These are phyloP conservation scores for Caenorhabditis zanzibari DNA, from an alignment of 2,888 invertebrate genomes.

Conservation along the genomic window DNA sequence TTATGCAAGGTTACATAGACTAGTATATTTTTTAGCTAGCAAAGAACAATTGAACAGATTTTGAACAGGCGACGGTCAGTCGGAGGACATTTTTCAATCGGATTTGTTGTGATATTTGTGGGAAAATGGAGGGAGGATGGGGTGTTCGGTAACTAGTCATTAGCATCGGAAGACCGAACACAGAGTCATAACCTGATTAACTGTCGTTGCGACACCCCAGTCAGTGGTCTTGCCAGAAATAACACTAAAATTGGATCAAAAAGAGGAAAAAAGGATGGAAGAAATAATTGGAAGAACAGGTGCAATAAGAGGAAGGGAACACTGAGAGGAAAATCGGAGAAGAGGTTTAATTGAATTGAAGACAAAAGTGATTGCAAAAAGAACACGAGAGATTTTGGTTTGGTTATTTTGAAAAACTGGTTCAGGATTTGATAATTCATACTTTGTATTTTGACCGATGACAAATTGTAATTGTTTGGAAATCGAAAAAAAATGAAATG, in stretches of 20 bases:
- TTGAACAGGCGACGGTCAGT: slow-evolving; percentile 36
- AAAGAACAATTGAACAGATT: slow-evolving; percentile 17
- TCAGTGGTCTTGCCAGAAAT: background rate
- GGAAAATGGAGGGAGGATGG: background rate
- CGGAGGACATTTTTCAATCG: slow-evolving; percentile 45
- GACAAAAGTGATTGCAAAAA: background rate
- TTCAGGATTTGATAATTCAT: slow-evolving; percentile 9
- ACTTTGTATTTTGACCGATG: slow-evolving; percentile 5
- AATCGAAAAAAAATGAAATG: background rate
- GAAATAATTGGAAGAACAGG: slow-evolving; percentile 53
- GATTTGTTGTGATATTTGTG: slow-evolving; percentile 51
- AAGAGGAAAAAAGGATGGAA: slow-evolving; percentile 4
- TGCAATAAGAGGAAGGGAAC: slow-evolving; percentile 46
- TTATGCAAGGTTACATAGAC: slow-evolving; percentile 4
- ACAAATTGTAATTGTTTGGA: background rate
- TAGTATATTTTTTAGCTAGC: background rate
- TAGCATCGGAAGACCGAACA: slow-evolving; percentile 56
- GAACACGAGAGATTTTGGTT: slow-evolving; percentile 5
- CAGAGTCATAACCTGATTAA: slow-evolving; percentile 57
- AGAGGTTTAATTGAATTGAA: slow-evolving; percentile 51
- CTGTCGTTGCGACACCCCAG: slow-evolving; percentile 32
- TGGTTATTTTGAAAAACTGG: slow-evolving; percentile 20
- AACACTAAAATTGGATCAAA: slow-evolving; percentile 42
- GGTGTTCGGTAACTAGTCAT: slow-evolving; percentile 62
- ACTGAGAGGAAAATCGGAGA: background rate